A percentile compares a stretch with the other conserved stretches of the same genome.
Conservation (phyloP, 2,113 vertebrate genomes). For the Okapia johnstoni region DNA sequence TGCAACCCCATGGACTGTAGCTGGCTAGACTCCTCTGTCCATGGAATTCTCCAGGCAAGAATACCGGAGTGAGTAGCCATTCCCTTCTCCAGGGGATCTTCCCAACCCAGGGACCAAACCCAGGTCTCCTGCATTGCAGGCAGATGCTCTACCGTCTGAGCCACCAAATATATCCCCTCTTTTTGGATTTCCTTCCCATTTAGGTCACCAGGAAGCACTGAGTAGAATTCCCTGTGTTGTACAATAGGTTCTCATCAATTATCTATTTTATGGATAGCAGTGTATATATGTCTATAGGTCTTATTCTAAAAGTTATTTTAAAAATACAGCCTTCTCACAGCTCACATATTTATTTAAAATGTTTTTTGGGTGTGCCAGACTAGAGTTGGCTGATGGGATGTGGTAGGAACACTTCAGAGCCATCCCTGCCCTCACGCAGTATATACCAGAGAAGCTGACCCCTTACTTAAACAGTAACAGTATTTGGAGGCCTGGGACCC, state of each 20-base stretch:
- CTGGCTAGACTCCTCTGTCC: not conserved
- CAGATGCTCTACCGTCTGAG: not conserved
- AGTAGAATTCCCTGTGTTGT: not conserved
- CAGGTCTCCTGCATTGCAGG: not conserved
- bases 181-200: not conserved
- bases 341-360: not conserved
- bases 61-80: not conserved
- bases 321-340: not conserved
- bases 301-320: slow-evolving; percentile 18
- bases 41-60: not conserved
- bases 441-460: not conserved
- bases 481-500: not conserved
- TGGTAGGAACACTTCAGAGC: not conserved
- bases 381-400: not conserved
- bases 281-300: not conserved
- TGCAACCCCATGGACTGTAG: not conserved
- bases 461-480: not conserved
- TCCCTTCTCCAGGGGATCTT: not conserved
- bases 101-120: not conserved
- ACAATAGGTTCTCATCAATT: not conserved
- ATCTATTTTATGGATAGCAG: not conserved
- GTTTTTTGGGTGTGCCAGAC: not conserved
- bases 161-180: not conserved
- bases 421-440: not conserved
- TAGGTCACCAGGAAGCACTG: not conserved